A percentile compares a stretch with the other conserved stretches of the same genome.
Conservation (phyloP, 1,140 invertebrate species). For the Xylocopa sonorina region DNA sequence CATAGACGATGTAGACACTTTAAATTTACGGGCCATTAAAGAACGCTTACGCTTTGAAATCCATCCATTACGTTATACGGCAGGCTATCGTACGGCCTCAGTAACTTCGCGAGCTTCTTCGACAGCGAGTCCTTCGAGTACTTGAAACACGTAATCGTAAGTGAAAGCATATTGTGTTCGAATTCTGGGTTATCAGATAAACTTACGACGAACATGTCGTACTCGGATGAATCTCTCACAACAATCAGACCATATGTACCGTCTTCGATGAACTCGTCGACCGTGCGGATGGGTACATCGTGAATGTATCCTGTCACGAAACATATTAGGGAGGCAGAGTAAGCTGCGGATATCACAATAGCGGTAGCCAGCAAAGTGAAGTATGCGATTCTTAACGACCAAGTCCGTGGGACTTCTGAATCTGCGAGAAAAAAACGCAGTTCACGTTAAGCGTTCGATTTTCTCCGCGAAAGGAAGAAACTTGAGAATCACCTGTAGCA, state of each 20-base stretch:
- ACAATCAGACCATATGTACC: slow-evolving; percentile 59
- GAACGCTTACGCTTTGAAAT: slow-evolving; percentile 42
- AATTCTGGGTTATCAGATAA: neutral
- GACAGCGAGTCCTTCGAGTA: slow-evolving; percentile 18
- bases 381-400: slow-evolving; percentile 49
- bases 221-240: slow-evolving; percentile 36
- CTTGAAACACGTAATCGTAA: slow-evolving; percentile 20
- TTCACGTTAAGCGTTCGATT: neutral
- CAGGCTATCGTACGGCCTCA: slow-evolving; percentile 29
- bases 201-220: slow-evolving; percentile 63
- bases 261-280: slow-evolving; percentile 58
- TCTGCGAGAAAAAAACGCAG: too few relatives aligned
- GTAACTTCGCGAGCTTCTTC: slow-evolving; percentile 25
- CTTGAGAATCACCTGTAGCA: slow-evolving; percentile 66
- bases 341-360: slow-evolving; percentile 34
- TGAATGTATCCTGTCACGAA: slow-evolving; percentile 53
- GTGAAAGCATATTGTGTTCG: slow-evolving; percentile 23
- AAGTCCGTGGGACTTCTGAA: slow-evolving; percentile 48
- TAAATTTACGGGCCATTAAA: too few relatives aligned
- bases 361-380: slow-evolving; percentile 41
- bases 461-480: neutral
- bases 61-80: slow-evolving; percentile 3
- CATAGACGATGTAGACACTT: too few relatives aligned
- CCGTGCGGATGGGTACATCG: slow-evolving; percentile 52
- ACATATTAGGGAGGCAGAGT: slow-evolving; percentile 62